Evolutionary conservation across 2,888 invertebrate genomes (phyloP).

Genomic region (Atethmia centrago): DNA sequence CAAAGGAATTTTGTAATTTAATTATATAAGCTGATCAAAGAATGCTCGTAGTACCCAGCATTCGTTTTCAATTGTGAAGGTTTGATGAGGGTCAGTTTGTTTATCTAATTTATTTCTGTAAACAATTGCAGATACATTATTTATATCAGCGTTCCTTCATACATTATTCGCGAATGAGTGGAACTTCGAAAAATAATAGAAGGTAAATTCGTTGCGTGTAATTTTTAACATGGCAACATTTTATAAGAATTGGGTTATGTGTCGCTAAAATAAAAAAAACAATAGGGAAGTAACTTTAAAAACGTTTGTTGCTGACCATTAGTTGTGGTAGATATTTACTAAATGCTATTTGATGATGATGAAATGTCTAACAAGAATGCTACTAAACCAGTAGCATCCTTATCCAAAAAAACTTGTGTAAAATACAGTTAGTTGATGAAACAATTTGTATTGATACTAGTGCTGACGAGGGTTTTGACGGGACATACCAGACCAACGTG

Average conservation of each 20-base stretch:
- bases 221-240: conserved; percentile 21
- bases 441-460: conserved; percentile 90
- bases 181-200: conserved; percentile 12
- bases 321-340: neutral
- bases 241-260: neutral
- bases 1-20: conserved; percentile 67
- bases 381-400: conserved; percentile 1
- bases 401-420: conserved; percentile 6
- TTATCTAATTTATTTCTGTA: conserved; percentile 73
- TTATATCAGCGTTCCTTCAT: conserved; percentile 48
- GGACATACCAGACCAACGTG: conserved; percentile 99
- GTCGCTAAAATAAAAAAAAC: neutral
- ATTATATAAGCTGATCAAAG: conserved; percentile 69
- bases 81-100: conserved; percentile 75
- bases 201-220: neutral
- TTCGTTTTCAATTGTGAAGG: conserved; percentile 74
- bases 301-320: conserved; percentile 1
- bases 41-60: conserved; percentile 67
- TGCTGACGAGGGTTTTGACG: conserved; percentile 99
- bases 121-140: conserved; percentile 62
- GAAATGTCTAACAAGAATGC: conserved; percentile 2
- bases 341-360: neutral
- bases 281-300: neutral
- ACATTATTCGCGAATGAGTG: conserved; percentile 31
- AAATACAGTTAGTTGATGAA: conserved; percentile 64